These are phyloP conservation scores for Rhyacophila brunnea DNA, from an alignment of 1,140 invertebrate species.

Conservation along the genomic window DNA sequence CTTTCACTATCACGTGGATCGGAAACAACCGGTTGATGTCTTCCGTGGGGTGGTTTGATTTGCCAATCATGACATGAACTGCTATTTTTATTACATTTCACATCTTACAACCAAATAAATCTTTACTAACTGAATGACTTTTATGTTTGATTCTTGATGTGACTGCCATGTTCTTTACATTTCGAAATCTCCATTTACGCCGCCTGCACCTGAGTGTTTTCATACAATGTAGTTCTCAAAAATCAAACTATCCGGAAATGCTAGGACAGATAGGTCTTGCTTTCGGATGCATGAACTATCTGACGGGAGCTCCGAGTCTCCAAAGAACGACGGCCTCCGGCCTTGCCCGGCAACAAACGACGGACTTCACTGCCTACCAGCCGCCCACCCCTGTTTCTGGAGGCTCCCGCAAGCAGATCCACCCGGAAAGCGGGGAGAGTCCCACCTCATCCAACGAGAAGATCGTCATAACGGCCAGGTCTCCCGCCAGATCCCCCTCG, in stretches of 20 bases:
- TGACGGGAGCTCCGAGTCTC: slow-evolving; percentile 41
- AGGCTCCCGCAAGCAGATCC: slow-evolving; percentile 43
- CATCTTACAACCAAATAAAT: background rate
- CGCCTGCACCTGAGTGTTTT: slow-evolving; percentile 1
- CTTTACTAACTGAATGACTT: background rate
- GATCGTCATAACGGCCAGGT: slow-evolving; percentile 39
- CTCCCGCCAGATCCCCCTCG: slow-evolving; percentile 45
- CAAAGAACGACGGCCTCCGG: background rate
- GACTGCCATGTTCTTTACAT: slow-evolving; percentile 2
- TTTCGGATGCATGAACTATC: slow-evolving; percentile 54
- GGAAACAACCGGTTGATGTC: slow-evolving; percentile 3
- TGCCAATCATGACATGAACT: background rate
- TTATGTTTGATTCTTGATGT: background rate
- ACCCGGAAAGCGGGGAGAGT: slow-evolving; percentile 42
- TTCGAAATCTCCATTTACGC: slow-evolving; percentile 1
- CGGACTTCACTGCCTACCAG: slow-evolving; percentile 27
- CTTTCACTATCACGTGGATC: slow-evolving; percentile 17
- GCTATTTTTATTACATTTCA: background rate
- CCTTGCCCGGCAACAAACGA: slow-evolving; percentile 26
- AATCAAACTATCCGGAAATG: slow-evolving; percentile 55
- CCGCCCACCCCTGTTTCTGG: slow-evolving; percentile 30
- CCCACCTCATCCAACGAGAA: slow-evolving; percentile 41
- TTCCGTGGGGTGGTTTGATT: slow-evolving; percentile 10
- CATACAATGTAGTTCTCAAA: slow-evolving; percentile 51
- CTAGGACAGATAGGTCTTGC: slow-evolving; percentile 53